Evolutionary conservation across 2,888 invertebrate genomes (phyloP), one percentile per base, ranked within the genome.

Genomic region (Polyommatus icarus): DNA sequence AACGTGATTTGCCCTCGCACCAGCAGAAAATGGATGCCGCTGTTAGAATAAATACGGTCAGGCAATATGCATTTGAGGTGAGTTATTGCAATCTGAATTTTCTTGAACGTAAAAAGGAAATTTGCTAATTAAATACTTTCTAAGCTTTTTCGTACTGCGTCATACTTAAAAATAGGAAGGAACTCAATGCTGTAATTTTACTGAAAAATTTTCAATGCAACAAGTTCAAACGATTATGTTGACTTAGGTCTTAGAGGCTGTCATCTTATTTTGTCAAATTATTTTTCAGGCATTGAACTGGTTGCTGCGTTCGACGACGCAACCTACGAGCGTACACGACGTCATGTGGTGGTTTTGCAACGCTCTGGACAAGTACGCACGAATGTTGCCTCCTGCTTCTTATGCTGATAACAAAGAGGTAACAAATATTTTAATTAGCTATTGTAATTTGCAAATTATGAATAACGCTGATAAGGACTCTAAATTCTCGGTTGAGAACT

Each of bases 341-440:
- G 95, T 99, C 12, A 95, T 99, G 88, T 99, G 99, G 99, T 99
- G 98, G 97, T 98, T 99, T 88, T 98, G 98, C 32, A 96, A 97
- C 18, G 97, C 99, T 0, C 94, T 99, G 61, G 96, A 96, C 91
- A 89, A 90, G 40, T 93, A 87, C 81, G 90, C 91, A 15, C 83
- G 88, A 0, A 86, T 90, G 1, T 87, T 88, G 59, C 90, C 91
- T 1, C 87, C 88, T 0, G 80, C 82, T 0, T 76, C 84, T 0
- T 32, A 87, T 18, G 91, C 90, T 12, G 91, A 92, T 20, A 89
- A 88, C 77, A 91, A 88, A 80, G 91, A 92, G 86, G 93, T 91
- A 81, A 80, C n/a, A 6, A 12, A 10, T 67, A 67, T 32, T 20
- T 15, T 32, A 10, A 20, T 61, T 2, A 24, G 61, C 4, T 15